Conservation (phyloP, 2,888 invertebrate species). For the Antheraea yamamai region DNA sequence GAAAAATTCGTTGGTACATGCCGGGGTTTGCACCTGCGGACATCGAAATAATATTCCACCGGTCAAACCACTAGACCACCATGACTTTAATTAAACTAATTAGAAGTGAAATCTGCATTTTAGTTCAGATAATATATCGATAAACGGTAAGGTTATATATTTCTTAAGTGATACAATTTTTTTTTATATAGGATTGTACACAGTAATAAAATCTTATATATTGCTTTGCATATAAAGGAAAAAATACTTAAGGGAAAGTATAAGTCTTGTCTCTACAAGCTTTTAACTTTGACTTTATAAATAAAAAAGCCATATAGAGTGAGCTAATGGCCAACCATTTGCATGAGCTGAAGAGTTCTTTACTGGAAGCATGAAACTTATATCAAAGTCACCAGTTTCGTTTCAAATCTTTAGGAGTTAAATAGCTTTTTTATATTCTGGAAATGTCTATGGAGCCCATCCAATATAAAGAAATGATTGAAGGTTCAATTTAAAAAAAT, state of each 20-base stretch:
- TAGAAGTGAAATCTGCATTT: too few relatives aligned
- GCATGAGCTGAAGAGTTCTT: slow-evolving; percentile 3
- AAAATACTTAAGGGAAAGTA: not conserved
- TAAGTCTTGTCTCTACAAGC: not conserved
- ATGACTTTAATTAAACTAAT: too few relatives aligned
- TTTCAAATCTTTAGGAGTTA: not conserved
- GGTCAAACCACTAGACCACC: too few relatives aligned
- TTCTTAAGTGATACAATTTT: too few relatives aligned
- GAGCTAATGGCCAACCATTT: slow-evolving; percentile 3
- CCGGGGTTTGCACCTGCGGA: too few relatives aligned
- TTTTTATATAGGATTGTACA: not conserved
- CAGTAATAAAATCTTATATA: not conserved
- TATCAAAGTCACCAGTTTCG: not conserved
- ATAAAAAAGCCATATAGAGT: not conserved
- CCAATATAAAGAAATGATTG: not conserved
- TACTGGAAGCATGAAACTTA: not conserved
- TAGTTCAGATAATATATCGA: too few relatives aligned
- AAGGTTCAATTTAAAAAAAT: not conserved
- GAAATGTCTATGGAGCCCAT: not conserved
- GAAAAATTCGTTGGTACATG: too few relatives aligned
- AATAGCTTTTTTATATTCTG: not conserved
- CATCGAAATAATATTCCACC: too few relatives aligned
- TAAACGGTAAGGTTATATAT: too few relatives aligned
- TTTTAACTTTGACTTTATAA: not conserved
- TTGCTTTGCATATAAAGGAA: not conserved